Conservation (phyloP, 2,797 vertebrate species). For the Eospalax fontanierii region DNA sequence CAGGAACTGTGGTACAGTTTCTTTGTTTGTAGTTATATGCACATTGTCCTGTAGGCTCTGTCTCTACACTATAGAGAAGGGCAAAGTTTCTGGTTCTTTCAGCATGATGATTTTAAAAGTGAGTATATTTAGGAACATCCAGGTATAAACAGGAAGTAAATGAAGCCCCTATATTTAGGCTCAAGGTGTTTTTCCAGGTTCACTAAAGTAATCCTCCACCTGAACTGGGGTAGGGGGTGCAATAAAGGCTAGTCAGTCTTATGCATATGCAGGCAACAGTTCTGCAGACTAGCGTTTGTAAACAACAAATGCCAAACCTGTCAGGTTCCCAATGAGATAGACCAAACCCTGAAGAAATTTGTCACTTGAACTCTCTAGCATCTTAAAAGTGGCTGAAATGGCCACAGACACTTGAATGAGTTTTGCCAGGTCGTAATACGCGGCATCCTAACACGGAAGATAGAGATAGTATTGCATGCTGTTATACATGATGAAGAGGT, state of each 20-base stretch:
- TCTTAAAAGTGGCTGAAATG: conserved; percentile 96
- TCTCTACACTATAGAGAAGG: conserved; percentile 40
- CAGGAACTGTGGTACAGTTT: conserved; percentile 39
- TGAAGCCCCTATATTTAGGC: neutral
- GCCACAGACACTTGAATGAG: conserved; percentile 97
- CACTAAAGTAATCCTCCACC: conserved; percentile 95
- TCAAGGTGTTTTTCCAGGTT: conserved; percentile 39
- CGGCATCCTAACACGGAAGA: conserved; percentile 99
- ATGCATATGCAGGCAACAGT: conserved; percentile 95
- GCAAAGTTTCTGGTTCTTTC: conserved; percentile 42
- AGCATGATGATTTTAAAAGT: neutral
- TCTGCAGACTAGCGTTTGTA: conserved; percentile 99
- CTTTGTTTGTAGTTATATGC: conserved; percentile 12
- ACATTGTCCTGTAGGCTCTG: conserved; percentile 22
- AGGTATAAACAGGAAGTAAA: neutral
- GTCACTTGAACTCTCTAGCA: conserved; percentile 97
- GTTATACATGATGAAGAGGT: conserved; percentile 99
- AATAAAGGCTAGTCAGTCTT: conserved; percentile 97
- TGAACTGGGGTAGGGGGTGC: conserved; percentile 93
- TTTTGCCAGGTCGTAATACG: conserved; percentile 99
- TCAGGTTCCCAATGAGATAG: conserved; percentile 95
- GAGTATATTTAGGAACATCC: neutral
- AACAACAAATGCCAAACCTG: conserved; percentile 95
- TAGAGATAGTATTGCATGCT: conserved; percentile 98
- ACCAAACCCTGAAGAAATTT: conserved; percentile 97